phyloP scores from a whole-genome alignment of 1,140 invertebrate species.

The Caenorhabditis briggsae region DNA sequence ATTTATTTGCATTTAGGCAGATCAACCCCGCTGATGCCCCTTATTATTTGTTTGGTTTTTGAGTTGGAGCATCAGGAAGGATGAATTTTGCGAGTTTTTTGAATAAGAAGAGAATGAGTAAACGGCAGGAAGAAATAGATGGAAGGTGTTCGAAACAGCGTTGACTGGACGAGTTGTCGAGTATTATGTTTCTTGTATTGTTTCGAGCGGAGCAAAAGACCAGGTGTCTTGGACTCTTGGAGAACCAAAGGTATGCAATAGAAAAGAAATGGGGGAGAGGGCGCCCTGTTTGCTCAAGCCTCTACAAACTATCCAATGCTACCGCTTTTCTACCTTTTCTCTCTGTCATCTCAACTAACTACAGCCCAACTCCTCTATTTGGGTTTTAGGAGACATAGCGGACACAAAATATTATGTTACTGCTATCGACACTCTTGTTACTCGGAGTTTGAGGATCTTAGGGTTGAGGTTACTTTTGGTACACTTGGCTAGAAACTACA shows the following conservation, averaged over 20 bases:
- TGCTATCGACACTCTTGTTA: conserved; percentile 1
- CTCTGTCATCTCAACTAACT: conserved; percentile 30
- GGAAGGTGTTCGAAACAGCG: not conserved
- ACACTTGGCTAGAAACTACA: too few relatives aligned
- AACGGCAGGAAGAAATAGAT: not conserved
- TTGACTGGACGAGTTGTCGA: not conserved
- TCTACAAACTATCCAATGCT: conserved; percentile 52
- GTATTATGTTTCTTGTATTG: conserved; percentile 50
- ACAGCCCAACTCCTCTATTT: not conserved
- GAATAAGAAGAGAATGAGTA: not conserved
- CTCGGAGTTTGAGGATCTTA: not conserved
- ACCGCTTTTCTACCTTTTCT: conserved; percentile 18
- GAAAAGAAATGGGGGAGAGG: not conserved
- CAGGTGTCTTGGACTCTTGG: conserved; percentile 17
- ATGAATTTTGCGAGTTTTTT: not conserved
- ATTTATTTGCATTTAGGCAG: conserved; percentile 53
- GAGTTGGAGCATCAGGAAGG: not conserved
- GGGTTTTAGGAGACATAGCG: conserved; percentile 26
- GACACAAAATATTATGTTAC: conserved; percentile 50
- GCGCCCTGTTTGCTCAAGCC: conserved; percentile 44
- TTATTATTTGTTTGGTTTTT: conserved; percentile 47
- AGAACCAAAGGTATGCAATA: conserved; percentile 37
- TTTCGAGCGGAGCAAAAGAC: conserved; percentile 5
- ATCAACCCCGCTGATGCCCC: conserved; percentile 7
- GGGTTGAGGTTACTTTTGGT: not conserved